phyloP scores from a whole-genome alignment of 2,888 invertebrate species.

The Oscheius sp. region DNA sequence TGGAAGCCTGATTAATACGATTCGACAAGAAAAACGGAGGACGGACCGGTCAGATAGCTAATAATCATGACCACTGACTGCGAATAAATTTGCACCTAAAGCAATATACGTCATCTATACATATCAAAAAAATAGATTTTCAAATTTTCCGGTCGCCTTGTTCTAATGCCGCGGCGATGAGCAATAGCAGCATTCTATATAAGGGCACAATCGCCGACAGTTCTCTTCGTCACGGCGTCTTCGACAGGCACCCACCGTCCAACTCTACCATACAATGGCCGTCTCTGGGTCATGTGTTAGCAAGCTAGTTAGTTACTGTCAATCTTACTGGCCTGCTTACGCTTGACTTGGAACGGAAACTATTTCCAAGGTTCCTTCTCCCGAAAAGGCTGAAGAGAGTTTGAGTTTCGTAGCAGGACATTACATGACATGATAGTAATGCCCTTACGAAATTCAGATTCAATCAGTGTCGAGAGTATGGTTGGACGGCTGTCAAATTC shows the following conservation, averaged over 20 bases:
- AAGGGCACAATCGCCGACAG: constrained; percentile 13
- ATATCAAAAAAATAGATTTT: not conserved
- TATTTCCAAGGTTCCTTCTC: too few species aligned
- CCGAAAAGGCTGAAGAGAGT: too few species aligned
- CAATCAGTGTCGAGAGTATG: too few species aligned
- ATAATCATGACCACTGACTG: too few species aligned
- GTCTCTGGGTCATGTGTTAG: constrained; percentile 12
- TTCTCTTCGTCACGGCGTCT: constrained; percentile 16
- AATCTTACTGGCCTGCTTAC: constrained; percentile 29
- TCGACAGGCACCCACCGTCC: not conserved
- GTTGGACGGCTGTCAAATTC: too few species aligned
- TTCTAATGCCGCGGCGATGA: constrained; percentile 24
- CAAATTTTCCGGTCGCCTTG: constrained; percentile 16
- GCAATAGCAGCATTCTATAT: not conserved
- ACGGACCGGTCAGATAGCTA: not conserved
- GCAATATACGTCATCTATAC: not conserved
- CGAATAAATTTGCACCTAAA: constrained; percentile 12
- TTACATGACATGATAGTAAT: constrained; percentile 22
- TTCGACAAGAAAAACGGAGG: too few species aligned
- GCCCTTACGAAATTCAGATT: constrained; percentile 25
- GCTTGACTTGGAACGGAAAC: constrained; percentile 3
- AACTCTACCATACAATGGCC: not conserved
- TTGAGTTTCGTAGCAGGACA: constrained; percentile 25
- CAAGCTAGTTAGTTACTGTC: constrained; percentile 6
- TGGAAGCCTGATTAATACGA: too few species aligned